Evolutionary conservation across 2,797 vertebrate species (phyloP).

Genomic region (Galaxias olidus): DNA sequence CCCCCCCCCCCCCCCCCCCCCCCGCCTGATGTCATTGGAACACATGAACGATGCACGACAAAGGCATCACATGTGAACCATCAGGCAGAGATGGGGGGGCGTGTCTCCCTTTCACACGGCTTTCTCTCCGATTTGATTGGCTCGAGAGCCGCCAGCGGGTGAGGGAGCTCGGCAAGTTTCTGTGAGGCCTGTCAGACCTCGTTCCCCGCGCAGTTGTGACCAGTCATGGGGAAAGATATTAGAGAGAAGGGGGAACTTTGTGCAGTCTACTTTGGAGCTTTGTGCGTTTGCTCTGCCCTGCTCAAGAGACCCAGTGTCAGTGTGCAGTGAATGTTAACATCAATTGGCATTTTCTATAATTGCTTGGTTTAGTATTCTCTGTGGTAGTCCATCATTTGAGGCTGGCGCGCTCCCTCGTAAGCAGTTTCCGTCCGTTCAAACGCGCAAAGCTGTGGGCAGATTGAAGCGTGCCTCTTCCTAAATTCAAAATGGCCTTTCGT

Average conservation of each 20-base stretch:
- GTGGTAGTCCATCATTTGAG: neutral
- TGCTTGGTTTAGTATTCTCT: constrained; percentile 24
- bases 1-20: neutral
- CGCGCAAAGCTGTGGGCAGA: neutral
- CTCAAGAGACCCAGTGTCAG: neutral
- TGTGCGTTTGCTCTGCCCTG: neutral
- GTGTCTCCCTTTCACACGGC: constrained; percentile 42
- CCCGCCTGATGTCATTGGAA: constrained; percentile 11
- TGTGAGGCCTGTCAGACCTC: constrained; percentile 45
- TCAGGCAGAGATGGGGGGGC: constrained; percentile 23
- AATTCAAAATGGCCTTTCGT: neutral
- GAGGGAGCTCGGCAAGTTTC: constrained; percentile 38
- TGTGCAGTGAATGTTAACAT: constrained; percentile 42
- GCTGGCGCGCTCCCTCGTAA: constrained; percentile 3
- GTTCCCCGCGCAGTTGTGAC: constrained; percentile 18
- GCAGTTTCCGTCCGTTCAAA: neutral
- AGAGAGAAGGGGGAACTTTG: constrained; percentile 35
- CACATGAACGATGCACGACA: constrained; percentile 19
- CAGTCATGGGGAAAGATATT: constrained; percentile 39
- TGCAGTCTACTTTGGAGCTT: constrained; percentile 37
- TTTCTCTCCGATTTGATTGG: constrained; percentile 47
- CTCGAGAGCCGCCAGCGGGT: constrained; percentile 52
- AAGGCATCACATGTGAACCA: constrained; percentile 1
- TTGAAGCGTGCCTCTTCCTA: neutral
- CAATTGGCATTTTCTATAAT: constrained; percentile 20